Evolutionary conservation across 2,888 invertebrate species (phyloP).

Genomic region (Lithophane leautieri): DNA sequence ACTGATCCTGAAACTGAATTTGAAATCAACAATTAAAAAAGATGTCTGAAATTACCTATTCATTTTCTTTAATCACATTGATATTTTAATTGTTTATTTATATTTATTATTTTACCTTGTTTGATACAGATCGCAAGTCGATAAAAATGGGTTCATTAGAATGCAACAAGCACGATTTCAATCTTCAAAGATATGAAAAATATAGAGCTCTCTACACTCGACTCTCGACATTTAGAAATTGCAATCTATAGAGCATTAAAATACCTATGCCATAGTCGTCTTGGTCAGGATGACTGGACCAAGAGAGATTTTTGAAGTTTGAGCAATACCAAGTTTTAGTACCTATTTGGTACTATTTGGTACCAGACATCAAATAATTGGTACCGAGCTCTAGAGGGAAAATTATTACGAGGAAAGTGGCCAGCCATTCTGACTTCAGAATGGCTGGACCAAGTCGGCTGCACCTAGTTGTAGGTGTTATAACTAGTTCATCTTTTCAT

Average conservation of each 20-base stretch:
- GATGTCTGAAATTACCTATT: neutral
- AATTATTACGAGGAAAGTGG: too few species aligned
- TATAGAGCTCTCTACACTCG: neutral
- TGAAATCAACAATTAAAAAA: neutral
- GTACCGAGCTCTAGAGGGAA: too few species aligned
- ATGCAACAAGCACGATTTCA: slow-evolving; percentile 25
- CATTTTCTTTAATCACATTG: neutral
- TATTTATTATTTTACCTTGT: slow-evolving; percentile 17
- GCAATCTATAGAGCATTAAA: slow-evolving; percentile 8
- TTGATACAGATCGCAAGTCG: slow-evolving; percentile 20
- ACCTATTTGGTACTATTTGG: too few species aligned
- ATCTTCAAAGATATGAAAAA: slow-evolving; percentile 15
- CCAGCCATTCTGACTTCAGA: too few species aligned
- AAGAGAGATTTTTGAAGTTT: too few species aligned
- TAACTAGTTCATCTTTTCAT: too few species aligned
- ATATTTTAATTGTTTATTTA: neutral
- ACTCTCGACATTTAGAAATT: neutral
- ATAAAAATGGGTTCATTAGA: slow-evolving; percentile 28
- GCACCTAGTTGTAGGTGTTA: too few species aligned
- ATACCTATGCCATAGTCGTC: neutral
- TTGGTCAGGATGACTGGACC: too few species aligned
- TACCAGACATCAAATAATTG: too few species aligned
- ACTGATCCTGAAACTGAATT: neutral
- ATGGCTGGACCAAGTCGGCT: too few species aligned
- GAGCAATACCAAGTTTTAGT: too few species aligned